Conservation (phyloP, 2,113 vertebrate genomes). For the Chloropsis hardwickii region DNA sequence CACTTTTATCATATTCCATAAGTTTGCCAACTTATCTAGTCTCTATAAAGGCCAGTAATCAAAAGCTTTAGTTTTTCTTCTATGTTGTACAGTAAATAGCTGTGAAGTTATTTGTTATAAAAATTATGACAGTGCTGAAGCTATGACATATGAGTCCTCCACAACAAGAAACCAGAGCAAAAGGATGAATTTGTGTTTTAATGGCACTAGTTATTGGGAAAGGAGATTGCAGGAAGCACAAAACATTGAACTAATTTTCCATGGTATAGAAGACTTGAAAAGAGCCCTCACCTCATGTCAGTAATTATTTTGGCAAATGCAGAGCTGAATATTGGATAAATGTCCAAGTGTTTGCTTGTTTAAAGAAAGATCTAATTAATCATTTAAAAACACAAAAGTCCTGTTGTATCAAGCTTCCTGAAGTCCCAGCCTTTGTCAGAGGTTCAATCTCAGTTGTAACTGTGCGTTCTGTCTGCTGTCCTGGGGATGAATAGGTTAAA, state of each 20-base stretch:
- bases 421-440: neutral
- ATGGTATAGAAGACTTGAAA: neutral
- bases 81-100: neutral
- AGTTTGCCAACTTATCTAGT: neutral
- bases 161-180: neutral
- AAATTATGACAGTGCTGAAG: neutral
- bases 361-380: neutral
- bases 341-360: neutral
- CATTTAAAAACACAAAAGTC: neutral
- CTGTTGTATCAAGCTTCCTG: neutral
- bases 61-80: neutral
- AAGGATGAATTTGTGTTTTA: neutral
- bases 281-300: neutral
- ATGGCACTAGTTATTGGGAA: neutral
- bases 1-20: neutral
- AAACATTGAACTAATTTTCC: neutral
- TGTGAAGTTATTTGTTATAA: neutral
- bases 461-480: neutral
- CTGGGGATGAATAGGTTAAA: neutral
- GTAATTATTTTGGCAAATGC: neutral
- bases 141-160: neutral
- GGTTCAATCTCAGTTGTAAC: neutral
- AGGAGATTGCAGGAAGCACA: neutral
- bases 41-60: neutral
- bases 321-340: neutral